phyloP scores from a whole-genome alignment of 2,113 vertebrate species.

The Macquaria ambigua region DNA sequence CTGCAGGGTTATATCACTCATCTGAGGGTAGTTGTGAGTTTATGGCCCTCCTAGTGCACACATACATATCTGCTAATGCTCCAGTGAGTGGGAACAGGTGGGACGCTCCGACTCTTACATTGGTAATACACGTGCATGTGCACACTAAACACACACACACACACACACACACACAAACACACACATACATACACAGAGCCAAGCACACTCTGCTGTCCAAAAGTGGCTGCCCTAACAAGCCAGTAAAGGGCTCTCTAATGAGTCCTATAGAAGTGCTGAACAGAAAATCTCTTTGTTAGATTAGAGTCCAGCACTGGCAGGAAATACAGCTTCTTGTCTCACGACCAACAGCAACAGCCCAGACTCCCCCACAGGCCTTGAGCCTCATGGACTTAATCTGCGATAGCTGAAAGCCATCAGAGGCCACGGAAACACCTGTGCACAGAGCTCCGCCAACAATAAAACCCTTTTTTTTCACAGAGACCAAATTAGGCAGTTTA shows the following conservation, averaged over 20 bases:
- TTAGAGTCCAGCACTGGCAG: slow-evolving; percentile 67
- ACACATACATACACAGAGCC: background rate
- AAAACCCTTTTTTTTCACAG: slow-evolving; percentile 20
- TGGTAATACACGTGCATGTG: background rate
- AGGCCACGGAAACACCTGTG: slow-evolving; percentile 58
- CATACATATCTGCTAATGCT: slow-evolving; percentile 53
- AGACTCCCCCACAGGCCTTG: slow-evolving; percentile 23
- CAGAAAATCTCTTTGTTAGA: slow-evolving; percentile 67
- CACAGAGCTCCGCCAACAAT: slow-evolving; percentile 28
- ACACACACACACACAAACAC: slow-evolving; percentile 6
- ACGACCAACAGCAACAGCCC: slow-evolving; percentile 35
- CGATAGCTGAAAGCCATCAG: slow-evolving; percentile 50
- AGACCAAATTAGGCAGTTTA: slow-evolving; percentile 63
- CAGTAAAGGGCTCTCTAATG: slow-evolving; percentile 72
- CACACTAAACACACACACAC: slow-evolving; percentile 14
- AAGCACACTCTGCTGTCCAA: slow-evolving; percentile 32
- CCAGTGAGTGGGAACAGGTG: slow-evolving; percentile 67
- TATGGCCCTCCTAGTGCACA: slow-evolving; percentile 55
- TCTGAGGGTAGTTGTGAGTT: slow-evolving; percentile 68
- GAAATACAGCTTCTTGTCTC: slow-evolving; percentile 51
- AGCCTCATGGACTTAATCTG: slow-evolving; percentile 60
- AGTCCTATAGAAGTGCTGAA: slow-evolving; percentile 69
- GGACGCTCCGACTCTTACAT: slow-evolving; percentile 44
- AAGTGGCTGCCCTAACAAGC: slow-evolving; percentile 53
- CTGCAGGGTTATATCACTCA: slow-evolving; percentile 69